Evolutionary conservation across 2,797 vertebrate species (phyloP), one percentile per base, ranked within the genome.

Genomic region (Gadopsis bispinosus): DNA sequence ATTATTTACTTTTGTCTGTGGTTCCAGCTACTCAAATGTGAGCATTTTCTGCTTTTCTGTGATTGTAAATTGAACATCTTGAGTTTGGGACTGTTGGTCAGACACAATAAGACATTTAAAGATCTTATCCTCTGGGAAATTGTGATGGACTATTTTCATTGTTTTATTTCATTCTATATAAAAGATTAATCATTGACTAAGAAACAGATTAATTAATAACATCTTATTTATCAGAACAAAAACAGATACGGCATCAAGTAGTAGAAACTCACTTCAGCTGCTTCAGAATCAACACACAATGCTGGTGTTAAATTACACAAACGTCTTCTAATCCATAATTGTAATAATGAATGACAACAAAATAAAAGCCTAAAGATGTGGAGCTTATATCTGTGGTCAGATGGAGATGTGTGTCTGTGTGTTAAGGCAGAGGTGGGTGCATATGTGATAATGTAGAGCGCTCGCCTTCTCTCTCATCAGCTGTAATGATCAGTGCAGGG

Each of bases 401-500:
- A 50, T 51, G 54, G 35, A 33, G 43, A 41, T 48, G 77, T 62
- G 51, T 37, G 62, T 71, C 20, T 79, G 45, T 72, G 74, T 39
- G 72, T 76, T 58, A 31, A 59, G 62, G 45, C 41, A 63, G 69
- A 77, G 63, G 64, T 68, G 54, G 69, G 51, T 48, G 72, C 12
- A 78, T 53, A 65, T 78, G 47, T 79, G 61, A 83, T 61, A 41
- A 79, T 74, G 55, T 7, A n/a, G 54, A 73, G 65, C 31, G 10
- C 68, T 83, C 83, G 74, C 59, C 54, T 83, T 72, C 55, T 70
- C 51, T 55, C 72, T 88, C 88, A 87, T 91, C 87, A 81, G 80
- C 77, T 84, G 80, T 85, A 90, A 88, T 89, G 85, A 92, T 92
- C 85, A 87, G 86, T 83, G 86, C 73, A 83, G 76, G 79, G 79